Conservation (phyloP, 1,140 invertebrate genomes). For the Drosophila kanapiae region DNA sequence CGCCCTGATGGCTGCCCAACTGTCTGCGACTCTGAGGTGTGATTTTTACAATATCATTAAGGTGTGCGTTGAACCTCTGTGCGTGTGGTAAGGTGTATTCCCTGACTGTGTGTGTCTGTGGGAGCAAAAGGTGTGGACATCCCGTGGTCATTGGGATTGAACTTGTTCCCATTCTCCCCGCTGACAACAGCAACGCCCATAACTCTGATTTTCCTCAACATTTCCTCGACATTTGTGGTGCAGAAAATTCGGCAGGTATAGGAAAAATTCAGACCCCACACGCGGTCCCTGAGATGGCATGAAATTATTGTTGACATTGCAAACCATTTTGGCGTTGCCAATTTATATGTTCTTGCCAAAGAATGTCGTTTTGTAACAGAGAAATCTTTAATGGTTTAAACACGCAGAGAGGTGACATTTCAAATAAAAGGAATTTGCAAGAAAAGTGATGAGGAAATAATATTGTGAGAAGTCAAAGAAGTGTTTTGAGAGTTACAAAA, state of each 20-base stretch:
- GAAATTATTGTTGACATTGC: conserved; percentile 79
- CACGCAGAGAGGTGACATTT: conserved; percentile 9
- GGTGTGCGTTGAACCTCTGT: conserved; percentile 22
- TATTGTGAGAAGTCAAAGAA: background rate
- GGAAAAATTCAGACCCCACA: conserved; percentile 65
- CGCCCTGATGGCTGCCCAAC: conserved; percentile 67
- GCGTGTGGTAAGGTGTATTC: conserved; percentile 5
- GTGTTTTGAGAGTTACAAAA: background rate
- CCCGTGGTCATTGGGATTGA: conserved; percentile 67
- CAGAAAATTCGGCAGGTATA: conserved; percentile 52
- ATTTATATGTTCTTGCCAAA: conserved; percentile 23
- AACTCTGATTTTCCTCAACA: conserved; percentile 46
- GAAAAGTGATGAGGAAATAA: conserved; percentile 25
- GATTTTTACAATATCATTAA: conserved; percentile 84
- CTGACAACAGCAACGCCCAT: conserved; percentile 78
- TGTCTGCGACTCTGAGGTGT: conserved; percentile 65
- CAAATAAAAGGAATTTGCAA: conserved; percentile 11
- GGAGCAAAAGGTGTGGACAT: conserved; percentile 79
- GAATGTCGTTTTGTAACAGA: background rate
- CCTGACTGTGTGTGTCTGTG: conserved; percentile 34
- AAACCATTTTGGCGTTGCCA: conserved; percentile 60
- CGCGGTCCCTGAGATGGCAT: conserved; percentile 50
- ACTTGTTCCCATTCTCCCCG: conserved; percentile 52
- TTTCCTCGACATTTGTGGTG: conserved; percentile 25
- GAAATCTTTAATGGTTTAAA: conserved; percentile 14